Evolutionary conservation across 1,140 invertebrate species (phyloP).

Genomic region (Anoplolepis gracilipes): DNA sequence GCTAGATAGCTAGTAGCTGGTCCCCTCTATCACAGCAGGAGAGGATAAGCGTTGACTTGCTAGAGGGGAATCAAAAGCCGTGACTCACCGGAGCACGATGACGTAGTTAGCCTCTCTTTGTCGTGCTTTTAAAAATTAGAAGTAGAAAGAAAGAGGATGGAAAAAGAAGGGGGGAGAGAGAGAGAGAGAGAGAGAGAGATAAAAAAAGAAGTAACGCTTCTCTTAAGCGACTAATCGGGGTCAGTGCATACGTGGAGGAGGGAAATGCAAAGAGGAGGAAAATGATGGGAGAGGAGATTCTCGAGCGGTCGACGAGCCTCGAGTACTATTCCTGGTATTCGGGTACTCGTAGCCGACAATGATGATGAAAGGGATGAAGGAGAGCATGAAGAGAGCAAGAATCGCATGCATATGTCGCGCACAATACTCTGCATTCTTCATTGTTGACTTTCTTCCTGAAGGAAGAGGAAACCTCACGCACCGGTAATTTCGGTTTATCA

Average conservation of each 20-base stretch:
- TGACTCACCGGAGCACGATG: constrained; percentile 70
- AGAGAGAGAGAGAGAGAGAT: constrained; percentile 39
- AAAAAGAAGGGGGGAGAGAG: not conserved
- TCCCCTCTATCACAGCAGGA: not conserved
- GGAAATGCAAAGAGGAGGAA: not conserved
- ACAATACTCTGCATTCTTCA: constrained; percentile 60
- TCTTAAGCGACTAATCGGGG: constrained; percentile 70
- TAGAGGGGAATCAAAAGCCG: constrained; percentile 64
- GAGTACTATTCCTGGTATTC: constrained; percentile 70
- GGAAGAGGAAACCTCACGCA: constrained; percentile 54
- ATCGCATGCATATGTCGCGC: constrained; percentile 61
- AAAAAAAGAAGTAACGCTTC: constrained; percentile 62
- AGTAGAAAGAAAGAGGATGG: not conserved
- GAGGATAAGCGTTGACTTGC: constrained; percentile 1
- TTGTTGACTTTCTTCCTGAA: constrained; percentile 42
- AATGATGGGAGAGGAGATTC: not conserved
- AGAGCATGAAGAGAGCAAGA: constrained; percentile 51
- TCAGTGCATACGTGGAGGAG: constrained; percentile 48
- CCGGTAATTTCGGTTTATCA: constrained; percentile 59
- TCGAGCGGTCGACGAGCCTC: constrained; percentile 62
- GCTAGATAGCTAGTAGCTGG: not conserved
- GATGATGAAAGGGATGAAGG: constrained; percentile 31
- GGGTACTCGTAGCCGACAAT: constrained; percentile 19
- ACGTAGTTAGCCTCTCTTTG: constrained; percentile 66
- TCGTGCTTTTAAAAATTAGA: constrained; percentile 19